Percentiles rank a stretch among this genome's conserved stretches.
These are phyloP conservation scores for Datnioides undecimradiatus DNA, from an alignment of 2,113 vertebrate genomes.

Conservation along the genomic window DNA sequence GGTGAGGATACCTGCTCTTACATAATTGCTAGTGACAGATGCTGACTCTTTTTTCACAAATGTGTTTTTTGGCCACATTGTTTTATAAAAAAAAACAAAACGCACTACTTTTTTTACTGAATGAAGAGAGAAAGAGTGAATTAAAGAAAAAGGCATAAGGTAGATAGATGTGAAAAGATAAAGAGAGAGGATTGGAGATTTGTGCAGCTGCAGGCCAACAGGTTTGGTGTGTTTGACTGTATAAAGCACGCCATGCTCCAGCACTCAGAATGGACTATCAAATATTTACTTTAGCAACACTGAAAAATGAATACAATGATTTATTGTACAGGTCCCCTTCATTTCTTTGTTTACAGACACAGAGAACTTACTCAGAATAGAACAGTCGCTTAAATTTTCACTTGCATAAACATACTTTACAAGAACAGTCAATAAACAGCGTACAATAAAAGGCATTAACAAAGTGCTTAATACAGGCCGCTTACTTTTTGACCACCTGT, in stretches of 20 bases:
- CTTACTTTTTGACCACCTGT: no score
- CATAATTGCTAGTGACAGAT: no score
- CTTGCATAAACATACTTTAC: background rate
- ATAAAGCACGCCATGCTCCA: background rate
- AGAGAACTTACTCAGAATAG: background rate
- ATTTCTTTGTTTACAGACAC: constrained; percentile 2
- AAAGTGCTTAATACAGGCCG: no score
- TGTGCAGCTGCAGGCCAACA: background rate
- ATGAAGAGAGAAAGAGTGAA: background rate
- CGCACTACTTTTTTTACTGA: background rate
- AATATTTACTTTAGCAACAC: constrained; percentile 12
- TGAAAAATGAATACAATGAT: background rate
- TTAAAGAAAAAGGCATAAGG: background rate
- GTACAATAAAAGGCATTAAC: no score
- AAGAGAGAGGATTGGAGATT: no score
- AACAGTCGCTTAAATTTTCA: background rate
- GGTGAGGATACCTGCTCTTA: background rate
- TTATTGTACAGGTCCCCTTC: background rate
- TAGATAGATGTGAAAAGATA: no score
- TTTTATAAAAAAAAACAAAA: background rate
- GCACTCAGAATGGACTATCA: background rate
- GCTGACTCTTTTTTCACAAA: no score
- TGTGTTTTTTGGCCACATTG: background rate
- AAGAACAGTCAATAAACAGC: background rate
- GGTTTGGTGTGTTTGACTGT: background rate